Base-by-base conservation (phyloP, 1,140 invertebrate genomes). In the Goniozus legneri region DNA sequence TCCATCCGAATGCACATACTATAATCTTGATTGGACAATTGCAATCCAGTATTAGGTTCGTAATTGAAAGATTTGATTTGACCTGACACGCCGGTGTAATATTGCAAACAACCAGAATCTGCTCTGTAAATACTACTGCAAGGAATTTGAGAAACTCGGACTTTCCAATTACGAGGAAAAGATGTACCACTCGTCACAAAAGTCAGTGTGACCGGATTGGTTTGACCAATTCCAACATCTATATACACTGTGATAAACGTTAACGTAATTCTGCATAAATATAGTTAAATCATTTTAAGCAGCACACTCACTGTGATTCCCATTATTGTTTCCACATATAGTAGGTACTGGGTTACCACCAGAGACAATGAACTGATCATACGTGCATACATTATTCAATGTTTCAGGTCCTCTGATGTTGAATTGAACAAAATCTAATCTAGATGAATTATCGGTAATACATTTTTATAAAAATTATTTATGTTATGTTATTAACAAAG, bases 11-110 rank as follows among this genome's bases (percentile, higher is more conserved):
- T 81, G 64, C 91, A 94, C 38, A 91, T 85, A 44, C 88, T 88
- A 67, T 93, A 94, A 62, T 93, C 88, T 64, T 93, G 89, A 71
- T 92, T 92, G 16, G 88, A 89, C 1, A 94, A 75, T 62, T 93
- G 90, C n/a, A 88, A 72, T 0, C 90, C 90, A 1, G 70, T 77
- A 0, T 73, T 72, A 0, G 85, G 78, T 48, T 92, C 87, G 59
- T 87, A 93, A 71, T 94, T 94, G 67, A 89, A 94, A 2, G 88
- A 90, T 8, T 82, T 80, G 4, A 93, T 79, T 39, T 85, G 82
- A 0, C 90, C 91, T 15, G 86, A 84, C 0, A 91, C 85, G 0
- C 89, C 87, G 0, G 84, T 87, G 67, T 80, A 88, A 58, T 90
- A 92, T 61, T 92, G 90, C 8, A 92, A 71, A 60, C 91, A 93